phyloP scores from a whole-genome alignment of 2,888 invertebrate genomes.

The Heterodera filipjevi region DNA sequence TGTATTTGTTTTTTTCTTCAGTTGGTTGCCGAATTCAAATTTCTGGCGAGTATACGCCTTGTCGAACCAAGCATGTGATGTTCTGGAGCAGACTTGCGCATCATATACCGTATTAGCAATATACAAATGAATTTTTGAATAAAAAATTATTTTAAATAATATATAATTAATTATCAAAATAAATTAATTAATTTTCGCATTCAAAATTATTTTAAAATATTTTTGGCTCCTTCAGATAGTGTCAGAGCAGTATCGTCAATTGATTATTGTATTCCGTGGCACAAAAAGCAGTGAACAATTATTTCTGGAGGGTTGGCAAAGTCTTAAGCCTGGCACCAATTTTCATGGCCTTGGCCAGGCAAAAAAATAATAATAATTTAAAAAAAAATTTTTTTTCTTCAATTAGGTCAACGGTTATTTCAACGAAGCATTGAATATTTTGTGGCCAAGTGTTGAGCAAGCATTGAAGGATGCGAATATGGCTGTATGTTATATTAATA shows the following conservation, averaged over 20 bases:
- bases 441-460: conserved; percentile 51
- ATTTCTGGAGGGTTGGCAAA: conserved; percentile 54
- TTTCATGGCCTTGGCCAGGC: conserved; percentile 58
- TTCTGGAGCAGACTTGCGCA: conserved; percentile 47
- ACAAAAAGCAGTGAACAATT: conserved; percentile 54
- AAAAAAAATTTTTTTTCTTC: not conserved
- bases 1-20: not conserved
- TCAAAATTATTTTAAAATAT: too few species aligned
- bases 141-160: too few species aligned
- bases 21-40: conserved; percentile 23
- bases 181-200: too few species aligned
- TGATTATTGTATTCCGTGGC: conserved; percentile 56
- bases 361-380: not conserved
- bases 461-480: conserved; percentile 46
- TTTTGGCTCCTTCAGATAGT: conserved; percentile 37
- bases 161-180: not conserved
- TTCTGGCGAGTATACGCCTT: conserved; percentile 18
- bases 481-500: conserved; percentile 36
- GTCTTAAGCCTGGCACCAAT: conserved; percentile 48
- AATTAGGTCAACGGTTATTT: conserved; percentile 59
- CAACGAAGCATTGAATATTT: conserved; percentile 48
- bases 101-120: conserved; percentile 42
- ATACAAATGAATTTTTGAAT: too few species aligned
- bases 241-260: conserved; percentile 44
- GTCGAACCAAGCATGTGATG: conserved; percentile 37